Evolutionary conservation across 2,113 vertebrate genomes (phyloP).

Genomic region (Lampris megalopsis): DNA sequence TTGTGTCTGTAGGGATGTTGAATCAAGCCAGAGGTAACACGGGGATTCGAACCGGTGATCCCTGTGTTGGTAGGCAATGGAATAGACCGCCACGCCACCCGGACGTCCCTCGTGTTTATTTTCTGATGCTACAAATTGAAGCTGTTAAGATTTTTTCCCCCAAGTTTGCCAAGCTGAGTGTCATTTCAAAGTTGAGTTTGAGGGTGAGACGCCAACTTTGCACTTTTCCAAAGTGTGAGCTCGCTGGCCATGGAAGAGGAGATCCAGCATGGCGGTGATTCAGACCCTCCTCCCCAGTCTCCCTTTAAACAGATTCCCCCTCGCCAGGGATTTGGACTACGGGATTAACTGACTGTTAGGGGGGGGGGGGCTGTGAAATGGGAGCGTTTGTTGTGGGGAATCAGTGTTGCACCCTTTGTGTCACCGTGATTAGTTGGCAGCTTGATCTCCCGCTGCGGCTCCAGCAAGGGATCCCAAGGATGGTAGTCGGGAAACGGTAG

Average conservation of each 20-base stretch:
- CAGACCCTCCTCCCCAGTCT: constrained; percentile 33
- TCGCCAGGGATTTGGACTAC: constrained; percentile 47
- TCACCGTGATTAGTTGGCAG: constrained; percentile 25
- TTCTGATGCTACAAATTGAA: too few species aligned
- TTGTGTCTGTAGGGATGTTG: too few species aligned
- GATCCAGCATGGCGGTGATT: not conserved
- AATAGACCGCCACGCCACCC: too few species aligned
- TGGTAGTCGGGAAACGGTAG: constrained; percentile 13
- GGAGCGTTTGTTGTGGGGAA: constrained; percentile 59
- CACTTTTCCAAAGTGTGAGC: constrained; percentile 22
- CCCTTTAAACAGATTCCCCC: constrained; percentile 60
- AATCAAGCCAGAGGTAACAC: too few species aligned
- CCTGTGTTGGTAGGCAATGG: too few species aligned
- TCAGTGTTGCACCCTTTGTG: constrained; percentile 50
- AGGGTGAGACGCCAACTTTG: not conserved
- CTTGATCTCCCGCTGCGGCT: constrained; percentile 30
- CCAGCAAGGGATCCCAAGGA: constrained; percentile 14
- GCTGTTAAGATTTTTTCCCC: too few species aligned
- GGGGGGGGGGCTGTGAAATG: constrained; percentile 36
- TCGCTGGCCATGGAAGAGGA: constrained; percentile 19
- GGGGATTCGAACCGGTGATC: too few species aligned
- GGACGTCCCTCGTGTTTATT: too few species aligned
- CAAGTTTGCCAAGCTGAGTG: constrained; percentile 7
- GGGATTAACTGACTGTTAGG: constrained; percentile 49
- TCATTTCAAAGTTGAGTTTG: constrained; percentile 17